Evolutionary conservation across 2,888 invertebrate genomes (phyloP).

Genomic region (Heliconius cydno): DNA sequence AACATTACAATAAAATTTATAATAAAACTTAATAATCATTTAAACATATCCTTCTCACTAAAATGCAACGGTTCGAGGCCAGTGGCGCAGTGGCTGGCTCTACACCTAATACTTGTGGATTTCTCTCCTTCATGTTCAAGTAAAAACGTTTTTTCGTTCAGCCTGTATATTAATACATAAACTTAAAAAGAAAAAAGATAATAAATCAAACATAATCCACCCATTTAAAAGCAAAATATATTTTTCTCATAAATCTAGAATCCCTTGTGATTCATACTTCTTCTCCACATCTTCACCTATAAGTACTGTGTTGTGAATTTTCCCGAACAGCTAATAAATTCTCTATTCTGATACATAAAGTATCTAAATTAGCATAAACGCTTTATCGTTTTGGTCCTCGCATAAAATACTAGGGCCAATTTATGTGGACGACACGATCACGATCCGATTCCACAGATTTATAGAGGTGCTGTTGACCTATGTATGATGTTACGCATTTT

Average conservation of each 20-base stretch:
- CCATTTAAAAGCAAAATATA: slow-evolving; percentile 3
- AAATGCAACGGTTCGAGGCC: not conserved
- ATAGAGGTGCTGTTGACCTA: slow-evolving; percentile 45
- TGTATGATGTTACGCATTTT: slow-evolving; percentile 34
- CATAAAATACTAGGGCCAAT: slow-evolving; percentile 52
- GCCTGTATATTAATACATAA: not conserved
- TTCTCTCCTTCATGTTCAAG: no score
- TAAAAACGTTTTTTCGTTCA: not conserved
- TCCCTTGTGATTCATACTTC: slow-evolving; percentile 22
- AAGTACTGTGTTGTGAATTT: slow-evolving; percentile 42
- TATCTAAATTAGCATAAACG: slow-evolving; percentile 63
- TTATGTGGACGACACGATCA: slow-evolving; percentile 51
- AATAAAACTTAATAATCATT: not conserved
- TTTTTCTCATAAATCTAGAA: not conserved
- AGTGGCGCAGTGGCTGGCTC: no score
- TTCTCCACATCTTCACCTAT: slow-evolving; percentile 31
- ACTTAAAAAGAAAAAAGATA: not conserved
- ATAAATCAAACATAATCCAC: slow-evolving; percentile 14
- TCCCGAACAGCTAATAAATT: slow-evolving; percentile 56
- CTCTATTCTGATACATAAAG: slow-evolving; percentile 59
- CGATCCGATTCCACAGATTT: slow-evolving; percentile 52
- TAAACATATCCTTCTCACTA: not conserved
- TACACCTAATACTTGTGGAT: no score
- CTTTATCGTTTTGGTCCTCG: slow-evolving; percentile 55
- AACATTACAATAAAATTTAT: no score